Base-by-base conservation (phyloP, 2,797 vertebrate genomes). In the Choloepus didactylus region DNA sequence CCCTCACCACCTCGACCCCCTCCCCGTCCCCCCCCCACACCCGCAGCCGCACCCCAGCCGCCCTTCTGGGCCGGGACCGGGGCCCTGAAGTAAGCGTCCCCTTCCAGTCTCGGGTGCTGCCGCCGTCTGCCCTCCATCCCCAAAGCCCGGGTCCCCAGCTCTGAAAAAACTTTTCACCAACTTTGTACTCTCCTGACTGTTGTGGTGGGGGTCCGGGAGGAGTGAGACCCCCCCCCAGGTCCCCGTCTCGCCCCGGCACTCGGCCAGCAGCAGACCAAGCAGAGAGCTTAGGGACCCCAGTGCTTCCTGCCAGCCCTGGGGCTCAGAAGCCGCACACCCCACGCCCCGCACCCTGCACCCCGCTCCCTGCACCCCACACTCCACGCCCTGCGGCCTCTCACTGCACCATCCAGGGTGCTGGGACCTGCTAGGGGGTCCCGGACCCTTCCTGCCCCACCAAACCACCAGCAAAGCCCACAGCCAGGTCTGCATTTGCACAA, bases 101-200 rank as follows among this genome's bases (percentile, higher is more conserved):
- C 16, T 1, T 49, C 25, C 10, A 19, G 29, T 7, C 12, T 23
- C 6, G 3, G 16, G 44, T 1, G 1, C 19, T 21, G 9, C n/a
- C 12, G 41, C 29, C 23, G 4, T 7, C 23, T 38, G 15, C 16
- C 31, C 10, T 23, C 21, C 35, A 19, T 62, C 83, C 92, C 35
- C 0, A 0, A 21, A 44, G 4, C 31, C 25, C 81, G 29, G 38
- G 23, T 46, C 59, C 76, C 64, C 41, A 51, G 70, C 62, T n/a
- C 46, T 10, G 19, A 75, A 60, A 83, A 8, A 29, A 27, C 31
- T 9, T 6, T 31, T 38, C 16, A 56, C 35, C 59, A 9, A 3
- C 19, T 62, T 1, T 59, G 29, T 41, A 12, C 19, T 18, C 27
- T 21, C 5, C 0, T 1, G n/a, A 59, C 59, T 51, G 0, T 0